Percentiles rank a stretch among this genome's conserved stretches.
Evolutionary conservation across 2,888 invertebrate species (phyloP).

Genomic region (Eupeodes luniger): DNA sequence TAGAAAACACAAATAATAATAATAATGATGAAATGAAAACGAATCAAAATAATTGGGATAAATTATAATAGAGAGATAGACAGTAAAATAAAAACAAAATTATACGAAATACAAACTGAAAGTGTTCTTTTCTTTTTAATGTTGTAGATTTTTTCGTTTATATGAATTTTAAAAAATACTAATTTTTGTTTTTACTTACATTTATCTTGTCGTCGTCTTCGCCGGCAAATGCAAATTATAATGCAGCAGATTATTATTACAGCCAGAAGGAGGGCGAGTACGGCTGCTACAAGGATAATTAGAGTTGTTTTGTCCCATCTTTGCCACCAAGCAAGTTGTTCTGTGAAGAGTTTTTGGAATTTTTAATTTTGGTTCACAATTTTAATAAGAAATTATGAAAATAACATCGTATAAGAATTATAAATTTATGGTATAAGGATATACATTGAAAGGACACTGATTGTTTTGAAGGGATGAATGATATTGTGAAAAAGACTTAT

Average conservation of each 20-base stretch:
- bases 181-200: constrained; percentile 81
- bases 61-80: constrained; percentile 40
- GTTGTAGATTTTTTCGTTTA: not conserved
- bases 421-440: not conserved
- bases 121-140: constrained; percentile 13
- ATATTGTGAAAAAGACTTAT: too few relatives aligned
- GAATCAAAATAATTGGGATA: constrained; percentile 47
- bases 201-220: constrained; percentile 87
- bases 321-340: constrained; percentile 92
- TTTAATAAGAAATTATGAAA: not conserved
- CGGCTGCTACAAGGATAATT: constrained; percentile 89
- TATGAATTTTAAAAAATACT: not conserved
- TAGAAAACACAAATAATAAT: constrained; percentile 34
- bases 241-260: constrained; percentile 93
- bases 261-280: constrained; percentile 88
- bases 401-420: not conserved
- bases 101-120: constrained; percentile 12
- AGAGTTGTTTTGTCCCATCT: constrained; percentile 91
- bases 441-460: not conserved
- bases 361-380: not conserved
- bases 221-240: constrained; percentile 93
- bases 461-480: not conserved
- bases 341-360: constrained; percentile 83
- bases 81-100: constrained; percentile 18
- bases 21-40: constrained; percentile 39